Conservation (phyloP, 1,140 invertebrate species). For the Drosophila arawakana region DNA sequence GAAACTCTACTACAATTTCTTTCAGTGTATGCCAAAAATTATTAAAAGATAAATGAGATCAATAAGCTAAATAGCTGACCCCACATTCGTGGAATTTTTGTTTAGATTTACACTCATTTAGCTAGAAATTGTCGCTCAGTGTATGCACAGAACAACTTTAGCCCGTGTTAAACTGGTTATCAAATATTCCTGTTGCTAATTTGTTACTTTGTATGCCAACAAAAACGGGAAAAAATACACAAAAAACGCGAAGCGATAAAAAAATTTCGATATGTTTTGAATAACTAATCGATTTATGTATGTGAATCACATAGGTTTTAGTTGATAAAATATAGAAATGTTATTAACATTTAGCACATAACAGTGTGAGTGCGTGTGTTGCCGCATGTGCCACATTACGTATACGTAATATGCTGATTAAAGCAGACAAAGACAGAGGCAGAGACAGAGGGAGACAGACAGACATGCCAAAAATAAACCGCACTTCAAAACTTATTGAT, state of each 20-base stretch:
- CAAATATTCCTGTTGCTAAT: slow-evolving; percentile 16
- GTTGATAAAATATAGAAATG: background rate
- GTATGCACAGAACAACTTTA: slow-evolving; percentile 2
- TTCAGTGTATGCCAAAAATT: too few relatives aligned
- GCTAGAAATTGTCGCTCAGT: background rate
- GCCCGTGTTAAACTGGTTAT: slow-evolving; percentile 26
- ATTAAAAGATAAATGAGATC: too few relatives aligned
- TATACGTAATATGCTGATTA: slow-evolving; percentile 42
- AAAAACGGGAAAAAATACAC: slow-evolving; percentile 9
- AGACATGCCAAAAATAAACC: slow-evolving; percentile 3
- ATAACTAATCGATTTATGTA: slow-evolving; percentile 31
- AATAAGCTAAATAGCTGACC: too few relatives aligned
- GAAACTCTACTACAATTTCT: background rate
- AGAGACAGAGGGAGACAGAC: background rate
- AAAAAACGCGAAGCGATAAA: slow-evolving; percentile 8
- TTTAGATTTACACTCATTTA: too few relatives aligned
- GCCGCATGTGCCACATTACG: slow-evolving; percentile 38
- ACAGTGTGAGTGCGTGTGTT: slow-evolving; percentile 7
- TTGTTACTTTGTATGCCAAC: slow-evolving; percentile 5
- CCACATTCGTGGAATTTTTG: too few relatives aligned
- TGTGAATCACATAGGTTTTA: slow-evolving; percentile 24
- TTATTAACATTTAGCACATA: slow-evolving; percentile 14
- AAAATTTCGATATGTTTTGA: slow-evolving; percentile 18
- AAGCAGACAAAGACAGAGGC: background rate
- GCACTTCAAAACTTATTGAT: slow-evolving; percentile 25